These are phyloP conservation scores for Eudasyphora cyanicolor DNA, from an alignment of 2,888 invertebrate species.

Conservation along the genomic window DNA sequence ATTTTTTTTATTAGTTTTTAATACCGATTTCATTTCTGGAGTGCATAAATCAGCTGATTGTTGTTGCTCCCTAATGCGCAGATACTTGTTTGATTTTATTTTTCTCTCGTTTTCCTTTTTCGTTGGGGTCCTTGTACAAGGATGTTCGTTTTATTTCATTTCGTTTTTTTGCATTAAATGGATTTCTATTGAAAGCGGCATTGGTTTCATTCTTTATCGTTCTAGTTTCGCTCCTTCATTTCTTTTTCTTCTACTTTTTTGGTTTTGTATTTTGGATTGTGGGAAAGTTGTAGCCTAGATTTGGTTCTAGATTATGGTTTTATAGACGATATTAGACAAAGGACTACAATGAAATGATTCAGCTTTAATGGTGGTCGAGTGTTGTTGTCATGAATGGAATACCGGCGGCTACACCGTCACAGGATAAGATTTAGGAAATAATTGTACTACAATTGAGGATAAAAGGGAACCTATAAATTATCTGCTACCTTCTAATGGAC, in stretches of 20 bases:
- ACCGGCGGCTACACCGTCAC: neutral
- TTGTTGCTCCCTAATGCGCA: neutral
- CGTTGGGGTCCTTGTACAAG: slow-evolving; percentile 47
- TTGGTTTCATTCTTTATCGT: slow-evolving; percentile 37
- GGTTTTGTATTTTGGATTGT: slow-evolving; percentile 41
- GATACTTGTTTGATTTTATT: slow-evolving; percentile 43
- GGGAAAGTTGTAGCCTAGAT: slow-evolving; percentile 54
- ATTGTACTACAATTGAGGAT: neutral
- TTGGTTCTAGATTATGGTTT: slow-evolving; percentile 43
- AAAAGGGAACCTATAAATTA: slow-evolving; percentile 15
- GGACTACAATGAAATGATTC: slow-evolving; percentile 50
- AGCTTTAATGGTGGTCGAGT: slow-evolving; percentile 18
- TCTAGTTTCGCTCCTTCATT: slow-evolving; percentile 18
- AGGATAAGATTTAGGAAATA: slow-evolving; percentile 26
- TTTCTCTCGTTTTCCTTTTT: neutral
- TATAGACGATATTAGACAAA: slow-evolving; percentile 20
- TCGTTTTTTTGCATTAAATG: slow-evolving; percentile 50
- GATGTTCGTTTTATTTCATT: slow-evolving; percentile 40
- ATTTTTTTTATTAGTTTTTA: slow-evolving; percentile 47
- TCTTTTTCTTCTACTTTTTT: neutral
- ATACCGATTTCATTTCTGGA: slow-evolving; percentile 37
- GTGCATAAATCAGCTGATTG: slow-evolving; percentile 65
- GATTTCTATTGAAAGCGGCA: slow-evolving; percentile 56
- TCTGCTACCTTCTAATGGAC: neutral
- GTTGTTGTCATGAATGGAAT: slow-evolving; percentile 6